Conservation (phyloP, 2,888 invertebrate species). For the Limnephilus lunatus region DNA sequence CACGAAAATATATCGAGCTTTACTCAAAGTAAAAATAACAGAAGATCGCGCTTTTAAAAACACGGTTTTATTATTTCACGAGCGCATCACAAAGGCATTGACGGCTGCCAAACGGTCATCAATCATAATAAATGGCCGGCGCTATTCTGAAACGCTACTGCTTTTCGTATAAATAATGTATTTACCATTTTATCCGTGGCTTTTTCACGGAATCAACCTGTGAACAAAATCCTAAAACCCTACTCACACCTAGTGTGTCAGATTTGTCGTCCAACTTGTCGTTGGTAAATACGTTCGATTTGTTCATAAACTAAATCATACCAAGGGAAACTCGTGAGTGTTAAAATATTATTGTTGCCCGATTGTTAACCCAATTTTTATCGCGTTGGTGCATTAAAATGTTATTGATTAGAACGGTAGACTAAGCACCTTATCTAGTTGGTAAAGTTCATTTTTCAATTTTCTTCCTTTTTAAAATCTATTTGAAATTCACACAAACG, state of each 20-base stretch:
- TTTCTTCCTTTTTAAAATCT: no score
- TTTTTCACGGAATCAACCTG: conserved; percentile 10
- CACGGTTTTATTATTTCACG: conserved; percentile 32
- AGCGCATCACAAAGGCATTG: conserved; percentile 24
- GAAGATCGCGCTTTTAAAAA: conserved; percentile 10
- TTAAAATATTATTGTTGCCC: no score
- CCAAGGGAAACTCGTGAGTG: no score
- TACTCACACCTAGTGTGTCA: background rate
- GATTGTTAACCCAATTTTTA: no score
- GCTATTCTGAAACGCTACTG: conserved; percentile 38
- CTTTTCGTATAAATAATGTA: conserved; percentile 41
- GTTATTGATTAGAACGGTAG: no score
- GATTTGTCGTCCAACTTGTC: background rate
- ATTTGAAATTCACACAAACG: no score
- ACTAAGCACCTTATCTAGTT: no score
- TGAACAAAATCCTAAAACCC: background rate
- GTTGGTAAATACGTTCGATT: no score
- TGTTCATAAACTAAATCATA: no score
- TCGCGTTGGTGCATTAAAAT: no score
- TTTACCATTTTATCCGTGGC: conserved; percentile 54
- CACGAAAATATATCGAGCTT: conserved; percentile 4
- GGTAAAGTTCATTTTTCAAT: no score
- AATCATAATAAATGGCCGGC: conserved; percentile 60
- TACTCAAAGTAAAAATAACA: conserved; percentile 6
- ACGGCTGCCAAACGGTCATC: conserved; percentile 54